Conservation (phyloP, 2,888 invertebrate species). For the Drosophila phalerata region DNA sequence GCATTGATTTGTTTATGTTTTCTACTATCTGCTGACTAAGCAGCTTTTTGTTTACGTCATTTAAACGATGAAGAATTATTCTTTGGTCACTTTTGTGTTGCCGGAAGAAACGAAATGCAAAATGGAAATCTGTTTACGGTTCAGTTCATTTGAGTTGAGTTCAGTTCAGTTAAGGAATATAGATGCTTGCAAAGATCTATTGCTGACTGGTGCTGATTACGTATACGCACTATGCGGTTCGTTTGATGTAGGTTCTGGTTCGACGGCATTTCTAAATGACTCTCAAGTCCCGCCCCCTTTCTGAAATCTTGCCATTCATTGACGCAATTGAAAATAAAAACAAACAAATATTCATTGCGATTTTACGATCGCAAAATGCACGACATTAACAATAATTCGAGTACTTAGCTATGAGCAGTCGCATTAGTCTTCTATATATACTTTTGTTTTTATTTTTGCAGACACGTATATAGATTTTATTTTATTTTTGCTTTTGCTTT, state of each 20-base stretch:
- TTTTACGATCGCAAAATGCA: conserved; percentile 16
- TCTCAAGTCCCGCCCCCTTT: conserved; percentile 27
- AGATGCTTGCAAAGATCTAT: conserved; percentile 18
- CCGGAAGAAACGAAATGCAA: conserved; percentile 70
- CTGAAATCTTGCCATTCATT: conserved; percentile 56
- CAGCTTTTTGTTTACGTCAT: conserved; percentile 67
- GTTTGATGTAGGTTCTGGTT: conserved; percentile 48
- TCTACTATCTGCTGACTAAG: conserved; percentile 41
- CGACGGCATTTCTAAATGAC: conserved; percentile 28
- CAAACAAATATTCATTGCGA: conserved; percentile 31
- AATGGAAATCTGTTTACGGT: conserved; percentile 18
- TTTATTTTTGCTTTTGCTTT: conserved; percentile 16
- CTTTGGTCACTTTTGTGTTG: conserved; percentile 12
- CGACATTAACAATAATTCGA: conserved; percentile 30
- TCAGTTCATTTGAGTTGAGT: conserved; percentile 16
- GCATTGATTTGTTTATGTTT: conserved; percentile 28
- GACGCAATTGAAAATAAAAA: conserved; percentile 67
- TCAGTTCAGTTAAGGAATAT: conserved; percentile 12
- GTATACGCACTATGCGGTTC: conserved; percentile 29
- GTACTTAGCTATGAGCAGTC: conserved; percentile 24
- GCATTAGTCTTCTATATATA: conserved; percentile 7
- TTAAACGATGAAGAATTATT: conserved; percentile 33
- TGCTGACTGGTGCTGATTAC: conserved; percentile 16
- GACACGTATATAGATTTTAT: conserved; percentile 20
- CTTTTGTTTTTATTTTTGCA: conserved; percentile 9